Evolutionary conservation across 2,888 invertebrate genomes (phyloP).

Genomic region (Drosophila histrio): DNA sequence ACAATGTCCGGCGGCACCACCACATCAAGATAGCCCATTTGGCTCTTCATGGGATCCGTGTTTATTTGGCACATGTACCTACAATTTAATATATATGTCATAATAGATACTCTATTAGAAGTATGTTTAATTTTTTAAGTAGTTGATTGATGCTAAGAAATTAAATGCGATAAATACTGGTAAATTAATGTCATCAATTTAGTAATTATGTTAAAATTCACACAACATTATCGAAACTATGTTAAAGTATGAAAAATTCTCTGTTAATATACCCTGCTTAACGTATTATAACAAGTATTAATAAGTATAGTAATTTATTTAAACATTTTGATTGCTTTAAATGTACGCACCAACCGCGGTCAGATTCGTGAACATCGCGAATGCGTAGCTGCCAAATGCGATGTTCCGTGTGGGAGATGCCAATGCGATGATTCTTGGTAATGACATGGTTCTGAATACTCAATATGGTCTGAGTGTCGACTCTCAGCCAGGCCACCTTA

Average conservation of each 20-base stretch:
- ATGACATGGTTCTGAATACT: constrained; percentile 96
- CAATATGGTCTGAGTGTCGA: constrained; percentile 95
- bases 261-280: too few relatives aligned
- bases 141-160: too few relatives aligned
- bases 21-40: constrained; percentile 93
- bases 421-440: constrained; percentile 94
- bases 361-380: constrained; percentile 92
- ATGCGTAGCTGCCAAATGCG: constrained; percentile 95
- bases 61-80: constrained; percentile 96
- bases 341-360: constrained; percentile 88
- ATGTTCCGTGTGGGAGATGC: constrained; percentile 93
- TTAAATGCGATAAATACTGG: too few relatives aligned
- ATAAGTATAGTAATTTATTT: background rate
- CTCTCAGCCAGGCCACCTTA: constrained; percentile 96
- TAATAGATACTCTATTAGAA: background rate
- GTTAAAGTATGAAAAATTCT: too few relatives aligned
- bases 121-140: too few relatives aligned
- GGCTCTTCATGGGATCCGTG: constrained; percentile 96
- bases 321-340: background rate
- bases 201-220: too few relatives aligned
- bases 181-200: too few relatives aligned
- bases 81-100: background rate
- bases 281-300: too few relatives aligned
- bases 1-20: constrained; percentile 95
- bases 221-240: too few relatives aligned